phyloP scores from a whole-genome alignment of 2,888 invertebrate species.

The Steinernema carpocapsae region DNA sequence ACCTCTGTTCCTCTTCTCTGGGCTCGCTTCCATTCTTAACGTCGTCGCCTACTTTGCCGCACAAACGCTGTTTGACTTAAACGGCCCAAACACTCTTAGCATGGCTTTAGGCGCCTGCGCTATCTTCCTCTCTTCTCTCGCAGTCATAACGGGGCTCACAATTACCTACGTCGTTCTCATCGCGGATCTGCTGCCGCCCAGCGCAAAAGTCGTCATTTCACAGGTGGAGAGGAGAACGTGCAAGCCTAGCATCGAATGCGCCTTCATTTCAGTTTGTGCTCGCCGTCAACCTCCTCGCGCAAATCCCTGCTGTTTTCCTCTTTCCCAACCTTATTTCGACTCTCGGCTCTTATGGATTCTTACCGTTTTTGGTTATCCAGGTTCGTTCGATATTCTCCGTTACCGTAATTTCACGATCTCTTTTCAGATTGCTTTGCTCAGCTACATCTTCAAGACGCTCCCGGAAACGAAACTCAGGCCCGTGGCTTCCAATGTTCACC shows the following conservation, averaged over 20 bases:
- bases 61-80: not conserved
- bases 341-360: not conserved
- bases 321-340: not conserved
- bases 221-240: slow-evolving; percentile 10
- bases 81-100: not conserved
- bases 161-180: slow-evolving; percentile 22
- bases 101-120: slow-evolving; percentile 21
- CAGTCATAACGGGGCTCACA: slow-evolving; percentile 17
- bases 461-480: slow-evolving; percentile 20
- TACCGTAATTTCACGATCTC: not conserved
- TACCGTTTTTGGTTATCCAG: slow-evolving; percentile 7
- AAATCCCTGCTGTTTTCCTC: slow-evolving; percentile 3
- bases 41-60: not conserved
- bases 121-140: slow-evolving; percentile 25
- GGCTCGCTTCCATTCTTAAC: not conserved
- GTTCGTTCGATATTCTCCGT: not conserved
- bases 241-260: not conserved
- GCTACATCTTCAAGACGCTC: not conserved
- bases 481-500: slow-evolving; percentile 11
- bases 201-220: slow-evolving; percentile 21
- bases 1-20: slow-evolving; percentile 14
- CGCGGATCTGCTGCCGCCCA: slow-evolving; percentile 28
- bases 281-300: not conserved
- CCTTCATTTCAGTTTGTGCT: slow-evolving; percentile 9
- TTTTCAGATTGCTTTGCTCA: not conserved